phyloP scores from a whole-genome alignment of 2,113 vertebrate species.

The Spilogale gracilis region DNA sequence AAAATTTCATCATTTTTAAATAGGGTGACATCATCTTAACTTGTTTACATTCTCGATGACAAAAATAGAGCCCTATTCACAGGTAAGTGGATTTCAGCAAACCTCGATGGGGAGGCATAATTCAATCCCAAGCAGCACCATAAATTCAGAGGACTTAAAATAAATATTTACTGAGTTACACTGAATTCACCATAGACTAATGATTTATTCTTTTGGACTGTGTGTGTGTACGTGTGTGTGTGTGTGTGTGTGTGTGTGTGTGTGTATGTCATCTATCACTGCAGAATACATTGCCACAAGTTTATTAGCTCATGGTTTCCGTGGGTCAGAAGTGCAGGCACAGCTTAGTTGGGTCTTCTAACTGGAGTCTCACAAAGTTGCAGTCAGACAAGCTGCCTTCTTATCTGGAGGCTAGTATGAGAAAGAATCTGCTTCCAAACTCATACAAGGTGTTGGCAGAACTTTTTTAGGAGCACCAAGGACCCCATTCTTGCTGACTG shows the following conservation, averaged over 20 bases:
- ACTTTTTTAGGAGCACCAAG: not conserved
- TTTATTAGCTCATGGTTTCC: not conserved
- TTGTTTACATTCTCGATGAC: not conserved
- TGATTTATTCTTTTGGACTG: not conserved
- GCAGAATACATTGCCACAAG: not conserved
- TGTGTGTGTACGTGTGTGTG: not conserved
- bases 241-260: not conserved
- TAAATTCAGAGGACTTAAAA: not conserved
- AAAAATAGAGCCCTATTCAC: not conserved
- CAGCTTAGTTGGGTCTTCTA: not conserved
- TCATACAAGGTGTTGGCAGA: not conserved
- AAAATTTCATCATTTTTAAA: not conserved
- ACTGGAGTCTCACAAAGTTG: not conserved
- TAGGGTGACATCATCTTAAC: not conserved
- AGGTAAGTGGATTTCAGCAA: not conserved
- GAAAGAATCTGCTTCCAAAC: not conserved
- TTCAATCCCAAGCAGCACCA: not conserved
- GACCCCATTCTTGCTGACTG: not conserved
- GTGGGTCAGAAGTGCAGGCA: not conserved
- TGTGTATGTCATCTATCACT: not conserved
- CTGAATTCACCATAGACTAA: not conserved
- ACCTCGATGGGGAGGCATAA: not conserved
- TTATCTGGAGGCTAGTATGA: not conserved
- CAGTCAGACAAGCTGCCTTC: not conserved
- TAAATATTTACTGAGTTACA: not conserved